Evolutionary conservation across 2,113 vertebrate species (phyloP), one percentile per base, ranked within the genome.

Genomic region (Tachuris rubrigastra): DNA sequence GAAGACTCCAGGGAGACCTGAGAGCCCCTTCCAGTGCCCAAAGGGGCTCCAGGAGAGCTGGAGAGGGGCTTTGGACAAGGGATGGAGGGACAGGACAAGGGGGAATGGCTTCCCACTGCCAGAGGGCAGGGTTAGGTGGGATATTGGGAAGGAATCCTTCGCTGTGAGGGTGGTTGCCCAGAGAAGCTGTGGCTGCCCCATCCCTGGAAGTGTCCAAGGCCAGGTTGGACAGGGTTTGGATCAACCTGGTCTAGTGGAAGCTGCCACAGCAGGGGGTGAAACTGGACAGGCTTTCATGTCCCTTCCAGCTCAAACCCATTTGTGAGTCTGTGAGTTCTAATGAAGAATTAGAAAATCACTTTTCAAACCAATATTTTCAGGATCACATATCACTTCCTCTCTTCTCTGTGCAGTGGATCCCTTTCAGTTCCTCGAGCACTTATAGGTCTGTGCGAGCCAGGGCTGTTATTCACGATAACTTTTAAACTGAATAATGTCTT

Each of bases 381-480:
- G 4, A 1, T 2, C 12, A 3, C 0, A 2, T 27, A 3, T 55
- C 23, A 1, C 33, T 14, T n/a, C 31, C 53, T 33, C n/a, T 37
- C 15, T 8, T 8, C 67, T 23, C 30, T 35, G 35, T 8, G 2
- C 25, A 0, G 8, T 0, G 2, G 19, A 4, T 10, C 23, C 24
- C 30, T 50, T 12, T 33, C 8, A 12, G 39, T 25, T 47, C 62
- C 76, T 53, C 33, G 12, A 37, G 76, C 69, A 4, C 46, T 5
- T 3, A 2, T 13, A 4, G 46, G 3, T n/a, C 1, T 11, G 1
- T 7, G 37, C 16, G 46, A 31, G 3, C 30, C 22, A 6, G n/a
- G 25, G 67, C 4, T 16, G 35, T 20, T 23, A 4, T 11, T 47
- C 35, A 30, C 19, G 31, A 0, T 3, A 22, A 9, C 31, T 2